Percentiles rank a stretch among this genome's conserved stretches.
phyloP scores from a whole-genome alignment of 2,888 invertebrate species.

The Tortricodes alternella region DNA sequence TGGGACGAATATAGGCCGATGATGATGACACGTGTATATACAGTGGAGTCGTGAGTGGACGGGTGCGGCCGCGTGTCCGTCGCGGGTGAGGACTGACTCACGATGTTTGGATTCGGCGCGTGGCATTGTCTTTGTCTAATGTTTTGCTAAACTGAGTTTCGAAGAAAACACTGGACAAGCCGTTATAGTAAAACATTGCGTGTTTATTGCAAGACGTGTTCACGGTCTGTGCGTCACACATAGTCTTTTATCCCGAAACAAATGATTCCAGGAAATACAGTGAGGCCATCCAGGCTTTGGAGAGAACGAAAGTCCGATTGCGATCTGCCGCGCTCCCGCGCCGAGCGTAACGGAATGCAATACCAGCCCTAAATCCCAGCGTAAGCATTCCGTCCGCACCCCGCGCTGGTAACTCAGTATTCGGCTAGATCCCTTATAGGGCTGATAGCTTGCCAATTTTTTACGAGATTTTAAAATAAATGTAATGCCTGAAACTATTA shows the following conservation, averaged over 20 bases:
- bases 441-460: conserved; percentile 35
- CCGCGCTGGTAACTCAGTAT: conserved; percentile 63
- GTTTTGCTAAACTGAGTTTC: conserved; percentile 71
- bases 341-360: conserved; percentile 68
- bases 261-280: no score
- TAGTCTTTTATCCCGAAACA: no score
- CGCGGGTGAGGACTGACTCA: conserved; percentile 49
- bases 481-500: no score
- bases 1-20: no score
- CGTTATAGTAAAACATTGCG: conserved; percentile 48
- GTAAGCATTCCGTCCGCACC: conserved; percentile 73
- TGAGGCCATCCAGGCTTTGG: no score
- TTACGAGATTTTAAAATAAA: no score
- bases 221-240: conserved; percentile 26
- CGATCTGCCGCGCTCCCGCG: neutral
- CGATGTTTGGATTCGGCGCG: conserved; percentile 72
- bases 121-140: conserved; percentile 74
- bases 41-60: conserved; percentile 23
- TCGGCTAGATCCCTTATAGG: conserved; percentile 44
- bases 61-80: conserved; percentile 1
- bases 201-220: conserved; percentile 61
- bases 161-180: conserved; percentile 56
- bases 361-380: conserved; percentile 65
- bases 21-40: no score
- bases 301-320: neutral